Evolutionary conservation across 2,888 invertebrate genomes (phyloP).

Genomic region (Bhutanitis thaidina): DNA sequence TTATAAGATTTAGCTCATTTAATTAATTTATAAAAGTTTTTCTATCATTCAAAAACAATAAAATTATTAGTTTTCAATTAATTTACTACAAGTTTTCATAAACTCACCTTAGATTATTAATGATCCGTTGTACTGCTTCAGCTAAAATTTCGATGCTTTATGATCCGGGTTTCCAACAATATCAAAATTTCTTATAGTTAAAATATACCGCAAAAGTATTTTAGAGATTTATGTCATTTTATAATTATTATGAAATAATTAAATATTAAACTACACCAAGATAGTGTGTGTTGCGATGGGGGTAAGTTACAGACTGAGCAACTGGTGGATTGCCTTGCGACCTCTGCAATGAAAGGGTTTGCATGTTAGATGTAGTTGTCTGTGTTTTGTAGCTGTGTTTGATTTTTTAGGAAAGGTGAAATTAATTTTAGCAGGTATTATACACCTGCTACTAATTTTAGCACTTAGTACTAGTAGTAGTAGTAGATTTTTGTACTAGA

Average conservation of each 20-base stretch:
- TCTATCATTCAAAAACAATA: too few species aligned
- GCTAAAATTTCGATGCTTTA: neutral
- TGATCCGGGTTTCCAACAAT: neutral
- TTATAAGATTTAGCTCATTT: too few species aligned
- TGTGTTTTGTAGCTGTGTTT: too few species aligned
- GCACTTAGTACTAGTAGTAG: too few species aligned
- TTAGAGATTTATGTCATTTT: neutral
- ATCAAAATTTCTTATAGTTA: neutral
- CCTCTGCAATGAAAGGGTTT: conserved; percentile 49
- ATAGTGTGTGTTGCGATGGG: conserved; percentile 22
- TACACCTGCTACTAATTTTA: too few species aligned
- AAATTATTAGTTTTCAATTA: too few species aligned
- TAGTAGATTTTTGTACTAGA: too few species aligned
- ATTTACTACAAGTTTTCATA: too few species aligned
- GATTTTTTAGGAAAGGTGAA: too few species aligned
- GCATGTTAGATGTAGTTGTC: conserved; percentile 16
- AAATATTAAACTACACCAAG: neutral
- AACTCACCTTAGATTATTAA: too few species aligned
- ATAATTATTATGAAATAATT: neutral
- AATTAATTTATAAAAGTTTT: too few species aligned
- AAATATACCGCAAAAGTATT: neutral
- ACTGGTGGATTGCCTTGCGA: conserved; percentile 50
- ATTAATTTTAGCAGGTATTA: too few species aligned
- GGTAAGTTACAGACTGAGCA: conserved; percentile 47
- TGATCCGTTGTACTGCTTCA: neutral